A percentile compares a stretch with the other conserved stretches of the same genome.
phyloP scores from a whole-genome alignment of 37 sponge, comb jelly and placozoan species.

The Spongia lamella region DNA sequence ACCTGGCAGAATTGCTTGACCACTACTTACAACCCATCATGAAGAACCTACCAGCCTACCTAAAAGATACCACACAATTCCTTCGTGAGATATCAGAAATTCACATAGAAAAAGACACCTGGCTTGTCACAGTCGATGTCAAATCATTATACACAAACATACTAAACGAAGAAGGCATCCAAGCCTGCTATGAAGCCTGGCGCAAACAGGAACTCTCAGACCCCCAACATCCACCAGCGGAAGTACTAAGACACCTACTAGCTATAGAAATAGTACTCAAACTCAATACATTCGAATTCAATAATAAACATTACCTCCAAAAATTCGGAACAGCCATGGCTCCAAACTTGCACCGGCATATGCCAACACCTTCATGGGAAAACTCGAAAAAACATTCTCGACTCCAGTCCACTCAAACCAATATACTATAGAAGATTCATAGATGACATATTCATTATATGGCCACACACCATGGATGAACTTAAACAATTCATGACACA shows the following conservation, averaged over 20 bases:
- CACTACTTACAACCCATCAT: neutral
- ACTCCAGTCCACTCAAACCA: neutral
- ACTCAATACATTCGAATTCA: constrained; percentile 21
- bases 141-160: constrained; percentile 31
- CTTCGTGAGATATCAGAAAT: constrained; percentile 4
- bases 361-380: constrained; percentile 12
- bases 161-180: constrained; percentile 18
- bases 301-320: constrained; percentile 8
- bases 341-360: constrained; percentile 4
- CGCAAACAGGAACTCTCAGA: too few species aligned
- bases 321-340: constrained; percentile 7
- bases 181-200: neutral
- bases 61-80: constrained; percentile 18
- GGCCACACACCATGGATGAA: neutral
- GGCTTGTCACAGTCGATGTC: constrained; percentile 25
- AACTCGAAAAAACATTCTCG: neutral
- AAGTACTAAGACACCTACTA: neutral
- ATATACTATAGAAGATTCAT: constrained; percentile 5
- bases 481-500: neutral
- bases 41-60: neutral
- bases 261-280: neutral
- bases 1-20: neutral
- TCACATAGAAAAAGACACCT: neutral
- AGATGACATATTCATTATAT: constrained; percentile 9
- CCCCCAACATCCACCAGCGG: too few species aligned